Percentiles rank a stretch among this genome's conserved stretches.
Evolutionary conservation across 2,113 vertebrate species (phyloP).

Genomic region (Suricata suricatta): DNA sequence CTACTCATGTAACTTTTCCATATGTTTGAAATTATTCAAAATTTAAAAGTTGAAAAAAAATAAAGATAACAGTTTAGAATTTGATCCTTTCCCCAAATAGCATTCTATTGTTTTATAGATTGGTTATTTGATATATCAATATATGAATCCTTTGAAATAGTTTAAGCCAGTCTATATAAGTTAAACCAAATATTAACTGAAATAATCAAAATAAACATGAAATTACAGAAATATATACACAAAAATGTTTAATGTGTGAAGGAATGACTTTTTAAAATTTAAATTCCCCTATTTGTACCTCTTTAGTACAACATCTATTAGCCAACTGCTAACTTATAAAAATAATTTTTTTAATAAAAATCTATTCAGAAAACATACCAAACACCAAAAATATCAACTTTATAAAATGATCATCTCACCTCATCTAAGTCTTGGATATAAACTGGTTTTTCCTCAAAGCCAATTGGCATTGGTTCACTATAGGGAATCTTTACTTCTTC

Average conservation of each 20-base stretch:
- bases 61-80: background rate
- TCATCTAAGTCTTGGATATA: conserved; percentile 96
- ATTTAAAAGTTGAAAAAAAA: background rate
- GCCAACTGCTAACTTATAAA: background rate
- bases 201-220: conserved; percentile 31
- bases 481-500: conserved; percentile 97
- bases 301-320: conserved; percentile 11
- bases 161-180: background rate
- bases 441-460: conserved; percentile 94
- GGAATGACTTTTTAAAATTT: background rate
- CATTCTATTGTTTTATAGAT: background rate
- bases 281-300: background rate
- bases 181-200: background rate
- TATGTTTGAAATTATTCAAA: conserved; percentile 26
- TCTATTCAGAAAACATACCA: background rate
- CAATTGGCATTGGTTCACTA: conserved; percentile 93
- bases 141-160: background rate
- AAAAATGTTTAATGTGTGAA: background rate
- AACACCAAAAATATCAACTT: conserved; percentile 2
- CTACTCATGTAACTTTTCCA: background rate
- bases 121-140: background rate
- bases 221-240: background rate
- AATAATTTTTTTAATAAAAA: conserved; percentile 43
- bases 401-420: conserved; percentile 84
- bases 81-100: background rate